Conservation (phyloP, 2,888 invertebrate species). For the Philaethria dido region DNA sequence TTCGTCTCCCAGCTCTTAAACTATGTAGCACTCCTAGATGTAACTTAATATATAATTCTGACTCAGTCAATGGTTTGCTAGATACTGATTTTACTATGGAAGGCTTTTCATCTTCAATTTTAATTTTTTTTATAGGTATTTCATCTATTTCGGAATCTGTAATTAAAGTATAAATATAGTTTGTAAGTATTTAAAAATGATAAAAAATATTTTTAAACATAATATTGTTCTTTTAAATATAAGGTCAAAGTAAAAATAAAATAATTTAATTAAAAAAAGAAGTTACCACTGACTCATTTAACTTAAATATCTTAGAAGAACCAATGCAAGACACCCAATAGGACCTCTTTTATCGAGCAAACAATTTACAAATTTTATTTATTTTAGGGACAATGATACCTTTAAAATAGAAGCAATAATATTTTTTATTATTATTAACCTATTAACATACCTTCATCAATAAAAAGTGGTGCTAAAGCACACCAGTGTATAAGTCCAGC, state of each 20-base stretch:
- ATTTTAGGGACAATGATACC: too few relatives aligned
- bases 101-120: conserved; percentile 65
- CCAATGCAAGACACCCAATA: too few relatives aligned
- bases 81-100: conserved; percentile 56
- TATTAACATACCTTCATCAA: conserved; percentile 53
- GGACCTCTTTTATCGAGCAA: too few relatives aligned
- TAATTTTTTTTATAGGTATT: conserved; percentile 70
- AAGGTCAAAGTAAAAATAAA: too few relatives aligned
- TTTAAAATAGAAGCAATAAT: too few relatives aligned
- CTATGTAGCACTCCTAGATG: conserved; percentile 88
- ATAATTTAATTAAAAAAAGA: too few relatives aligned
- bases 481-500: conserved; percentile 92
- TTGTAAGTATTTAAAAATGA: too few relatives aligned
- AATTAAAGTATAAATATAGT: conserved; percentile 23
- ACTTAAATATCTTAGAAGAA: too few relatives aligned
- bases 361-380: too few relatives aligned
- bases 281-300: too few relatives aligned
- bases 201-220: too few relatives aligned
- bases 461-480: conserved; percentile 86
- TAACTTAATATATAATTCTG: conserved; percentile 85
- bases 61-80: conserved; percentile 56
- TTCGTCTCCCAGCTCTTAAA: conserved; percentile 80
- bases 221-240: too few relatives aligned
- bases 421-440: neutral
- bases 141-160: conserved; percentile 73